Evolutionary conservation across 2,888 invertebrate genomes (phyloP).

Genomic region (Lordiphosa fenestrarum): DNA sequence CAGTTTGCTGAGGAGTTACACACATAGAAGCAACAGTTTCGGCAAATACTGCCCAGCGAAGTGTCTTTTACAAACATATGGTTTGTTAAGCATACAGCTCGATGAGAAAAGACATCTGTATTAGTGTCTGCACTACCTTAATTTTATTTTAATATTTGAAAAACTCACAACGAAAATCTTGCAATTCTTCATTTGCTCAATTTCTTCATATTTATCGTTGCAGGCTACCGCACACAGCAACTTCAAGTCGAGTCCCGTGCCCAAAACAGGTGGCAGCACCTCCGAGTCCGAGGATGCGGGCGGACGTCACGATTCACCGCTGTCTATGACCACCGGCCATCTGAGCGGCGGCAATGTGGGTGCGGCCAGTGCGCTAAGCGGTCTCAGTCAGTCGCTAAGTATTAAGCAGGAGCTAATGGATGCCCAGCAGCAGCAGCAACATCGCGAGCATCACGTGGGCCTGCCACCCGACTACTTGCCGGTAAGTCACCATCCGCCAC

Average conservation of each 20-base stretch:
- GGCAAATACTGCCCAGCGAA: too few relatives aligned
- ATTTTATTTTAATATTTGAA: too few relatives aligned
- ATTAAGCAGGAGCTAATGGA: slow-evolving; percentile 81
- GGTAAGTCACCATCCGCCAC: slow-evolving; percentile 71
- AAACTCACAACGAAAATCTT: too few relatives aligned
- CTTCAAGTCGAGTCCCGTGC: slow-evolving; percentile 85
- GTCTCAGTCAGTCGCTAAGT: slow-evolving; percentile 80
- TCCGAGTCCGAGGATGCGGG: slow-evolving; percentile 81
- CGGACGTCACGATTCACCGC: slow-evolving; percentile 79
- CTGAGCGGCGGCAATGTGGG: slow-evolving; percentile 75
- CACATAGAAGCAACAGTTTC: too few relatives aligned
- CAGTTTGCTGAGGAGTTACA: too few relatives aligned
- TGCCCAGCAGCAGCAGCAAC: slow-evolving; percentile 78
- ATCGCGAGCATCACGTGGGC: slow-evolving; percentile 78
- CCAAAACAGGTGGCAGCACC: slow-evolving; percentile 84
- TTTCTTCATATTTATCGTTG: background rate
- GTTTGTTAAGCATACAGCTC: too few relatives aligned
- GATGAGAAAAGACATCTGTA: too few relatives aligned
- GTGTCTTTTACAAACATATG: too few relatives aligned
- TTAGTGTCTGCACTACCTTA: too few relatives aligned
- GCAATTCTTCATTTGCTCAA: too few relatives aligned
- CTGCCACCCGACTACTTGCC: slow-evolving; percentile 80
- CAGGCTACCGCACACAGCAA: slow-evolving; percentile 84
- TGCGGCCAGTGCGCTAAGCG: slow-evolving; percentile 62
- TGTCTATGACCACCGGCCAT: slow-evolving; percentile 78